Base-by-base conservation (phyloP, 1,140 invertebrate species). In the Cotesia vestalis region DNA sequence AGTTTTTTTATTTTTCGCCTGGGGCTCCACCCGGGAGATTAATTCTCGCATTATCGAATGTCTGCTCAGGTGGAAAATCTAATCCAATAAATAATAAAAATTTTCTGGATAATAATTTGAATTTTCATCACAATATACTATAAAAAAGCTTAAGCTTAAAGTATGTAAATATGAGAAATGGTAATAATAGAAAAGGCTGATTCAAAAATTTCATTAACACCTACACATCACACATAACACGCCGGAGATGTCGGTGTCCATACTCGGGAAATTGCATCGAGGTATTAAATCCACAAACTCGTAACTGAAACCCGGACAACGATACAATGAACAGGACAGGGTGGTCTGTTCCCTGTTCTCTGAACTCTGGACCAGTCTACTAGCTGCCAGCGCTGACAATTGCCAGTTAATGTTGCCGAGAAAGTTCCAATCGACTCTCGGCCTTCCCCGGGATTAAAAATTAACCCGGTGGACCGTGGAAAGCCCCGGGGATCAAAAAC, bases 181-280 rank as follows among this genome's bases (percentile, higher is more conserved):
- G 11, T 6, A 46, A 11, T 9, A 46, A 46, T 9, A 46, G 40
- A 40, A 40, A 14, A 20, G 61, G 51, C 35, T 17, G 69, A 62
- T 36, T 57, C 34, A 38, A 27, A 66, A 72, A 72, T 67, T 72
- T 72, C 71, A 72, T 67, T 66, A 67, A 66, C 62, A 72, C 71
- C 71, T 55, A 51, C 60, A 46, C 1, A 27, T 27, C 27, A 27
- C 27, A 27, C 3, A 27, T 2, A 27, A 27, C 27, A 0, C 27
- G 27, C n/a, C 38, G 60, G 60, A 46, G 69, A 71, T 52, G 53
- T 55, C 55, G 55, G 59, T 69, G 67, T 69, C 53, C 67, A 60
- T 60, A 69, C 53, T 46, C n/a, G 55, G 36, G 27, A 69, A 64
- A 69, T 69, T 69, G 67, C 67, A 46, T 20, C 40, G 36, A 20